Evolutionary conservation across 2,888 invertebrate species (phyloP).

Genomic region (Cephus rjabovi): DNA sequence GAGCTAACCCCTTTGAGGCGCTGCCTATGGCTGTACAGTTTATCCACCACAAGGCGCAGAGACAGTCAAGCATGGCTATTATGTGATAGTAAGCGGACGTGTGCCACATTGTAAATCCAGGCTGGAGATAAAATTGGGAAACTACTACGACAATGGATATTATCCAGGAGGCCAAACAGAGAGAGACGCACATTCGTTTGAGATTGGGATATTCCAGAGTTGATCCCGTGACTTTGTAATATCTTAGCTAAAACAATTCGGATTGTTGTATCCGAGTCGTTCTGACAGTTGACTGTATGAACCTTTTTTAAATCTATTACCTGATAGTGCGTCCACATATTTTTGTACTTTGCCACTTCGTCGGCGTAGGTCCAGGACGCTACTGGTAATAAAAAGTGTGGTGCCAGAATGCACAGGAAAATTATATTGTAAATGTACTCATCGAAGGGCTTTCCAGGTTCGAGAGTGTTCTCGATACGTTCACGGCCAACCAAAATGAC

Average conservation of each 20-base stretch:
- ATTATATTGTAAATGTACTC: conserved; percentile 82
- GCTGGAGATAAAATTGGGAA: conserved; percentile 78
- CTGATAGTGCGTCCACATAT: conserved; percentile 84
- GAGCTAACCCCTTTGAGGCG: conserved; percentile 75
- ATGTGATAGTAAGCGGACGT: conserved; percentile 81
- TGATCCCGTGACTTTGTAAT: conserved; percentile 73
- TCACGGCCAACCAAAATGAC: conserved; percentile 68
- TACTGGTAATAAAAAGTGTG: conserved; percentile 76
- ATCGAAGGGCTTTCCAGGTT: conserved; percentile 75
- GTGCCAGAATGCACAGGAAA: conserved; percentile 78
- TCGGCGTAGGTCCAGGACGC: conserved; percentile 79
- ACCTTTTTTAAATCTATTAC: conserved; percentile 55
- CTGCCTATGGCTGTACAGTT: conserved; percentile 76
- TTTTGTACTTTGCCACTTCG: conserved; percentile 80
- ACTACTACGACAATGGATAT: conserved; percentile 75
- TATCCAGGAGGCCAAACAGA: conserved; percentile 77
- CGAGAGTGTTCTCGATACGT: conserved; percentile 56
- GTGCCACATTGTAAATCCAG: conserved; percentile 79
- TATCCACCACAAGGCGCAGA: conserved; percentile 78
- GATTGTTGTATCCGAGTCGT: conserved; percentile 32
- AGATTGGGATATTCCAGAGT: conserved; percentile 77
- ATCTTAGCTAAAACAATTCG: conserved; percentile 69
- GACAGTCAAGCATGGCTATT: conserved; percentile 79
- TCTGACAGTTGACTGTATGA: not conserved
- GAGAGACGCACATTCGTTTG: conserved; percentile 73